phyloP scores from a whole-genome alignment of 2,113 vertebrate species.

The Phrynosoma blainvillii region DNA sequence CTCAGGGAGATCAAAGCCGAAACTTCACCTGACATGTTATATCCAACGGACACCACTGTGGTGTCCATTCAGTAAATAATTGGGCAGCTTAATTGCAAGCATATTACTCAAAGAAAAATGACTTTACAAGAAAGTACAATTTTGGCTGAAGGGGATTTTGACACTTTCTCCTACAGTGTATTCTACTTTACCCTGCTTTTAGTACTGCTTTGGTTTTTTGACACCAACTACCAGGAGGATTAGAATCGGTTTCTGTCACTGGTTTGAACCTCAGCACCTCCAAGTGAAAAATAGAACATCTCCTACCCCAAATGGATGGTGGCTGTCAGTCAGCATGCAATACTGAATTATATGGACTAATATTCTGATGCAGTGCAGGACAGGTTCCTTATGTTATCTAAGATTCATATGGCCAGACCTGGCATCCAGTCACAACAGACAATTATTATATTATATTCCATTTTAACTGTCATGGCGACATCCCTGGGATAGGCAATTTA shows the following conservation, averaged over 20 bases:
- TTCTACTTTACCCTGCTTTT: not conserved
- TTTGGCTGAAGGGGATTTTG: not conserved
- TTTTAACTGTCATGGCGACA: too few relatives aligned
- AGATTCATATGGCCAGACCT: too few relatives aligned
- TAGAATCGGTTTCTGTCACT: not conserved
- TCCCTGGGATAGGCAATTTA: too few relatives aligned
- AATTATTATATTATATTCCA: too few relatives aligned
- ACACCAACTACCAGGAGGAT: too few relatives aligned
- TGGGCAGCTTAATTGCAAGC: constrained; percentile 11
- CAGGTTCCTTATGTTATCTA: too few relatives aligned
- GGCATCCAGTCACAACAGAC: too few relatives aligned
- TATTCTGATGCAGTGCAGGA: too few relatives aligned
- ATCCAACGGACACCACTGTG: not conserved
- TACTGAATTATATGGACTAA: too few relatives aligned
- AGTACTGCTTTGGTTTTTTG: not conserved
- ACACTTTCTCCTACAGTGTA: not conserved
- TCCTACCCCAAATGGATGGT: too few relatives aligned
- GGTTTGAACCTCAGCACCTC: not conserved
- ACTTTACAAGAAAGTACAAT: not conserved
- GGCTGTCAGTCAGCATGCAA: too few relatives aligned
- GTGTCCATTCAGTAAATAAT: constrained; percentile 24
- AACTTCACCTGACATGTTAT: not conserved
- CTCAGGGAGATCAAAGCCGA: constrained; percentile 10
- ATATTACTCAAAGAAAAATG: not conserved
- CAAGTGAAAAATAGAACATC: not conserved